Conservation (phyloP, 2,797 vertebrate species). For the Hydrolagus colliei region DNA sequence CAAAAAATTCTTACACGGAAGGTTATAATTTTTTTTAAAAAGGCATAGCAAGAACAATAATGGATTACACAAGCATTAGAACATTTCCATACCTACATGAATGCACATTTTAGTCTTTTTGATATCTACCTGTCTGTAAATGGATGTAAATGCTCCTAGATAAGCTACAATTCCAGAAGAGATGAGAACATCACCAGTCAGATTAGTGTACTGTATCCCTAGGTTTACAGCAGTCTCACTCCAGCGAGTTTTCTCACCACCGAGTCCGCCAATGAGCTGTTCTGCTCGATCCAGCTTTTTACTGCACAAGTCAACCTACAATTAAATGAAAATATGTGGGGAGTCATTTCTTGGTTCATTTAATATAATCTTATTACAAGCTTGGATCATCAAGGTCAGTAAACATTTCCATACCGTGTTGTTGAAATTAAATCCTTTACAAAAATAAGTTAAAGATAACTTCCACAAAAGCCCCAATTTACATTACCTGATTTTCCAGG, state of each 20-base stretch:
- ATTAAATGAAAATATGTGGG: background rate
- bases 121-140: constrained; percentile 68
- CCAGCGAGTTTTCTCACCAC: constrained; percentile 81
- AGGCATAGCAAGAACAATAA: background rate
- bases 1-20: background rate
- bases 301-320: constrained; percentile 72
- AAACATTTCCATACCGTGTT: background rate
- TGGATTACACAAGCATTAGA: background rate
- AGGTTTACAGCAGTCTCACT: constrained; percentile 64
- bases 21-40: too few species aligned
- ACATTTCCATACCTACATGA: background rate
- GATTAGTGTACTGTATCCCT: constrained; percentile 65
- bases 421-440: too few species aligned
- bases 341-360: background rate
- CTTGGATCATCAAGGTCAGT: background rate
- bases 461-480: background rate
- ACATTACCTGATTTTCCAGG: constrained; percentile 71
- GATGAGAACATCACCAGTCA: constrained; percentile 77
- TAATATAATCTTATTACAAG: background rate
- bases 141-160: constrained; percentile 78
- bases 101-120: background rate
- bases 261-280: constrained; percentile 77
- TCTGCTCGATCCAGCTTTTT: constrained; percentile 74
- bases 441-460: background rate
- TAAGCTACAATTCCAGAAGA: constrained; percentile 75